Evolutionary conservation across 2,888 invertebrate species (phyloP), one percentile per base, ranked within the genome.

Genomic region (Cheilosia grossa): DNA sequence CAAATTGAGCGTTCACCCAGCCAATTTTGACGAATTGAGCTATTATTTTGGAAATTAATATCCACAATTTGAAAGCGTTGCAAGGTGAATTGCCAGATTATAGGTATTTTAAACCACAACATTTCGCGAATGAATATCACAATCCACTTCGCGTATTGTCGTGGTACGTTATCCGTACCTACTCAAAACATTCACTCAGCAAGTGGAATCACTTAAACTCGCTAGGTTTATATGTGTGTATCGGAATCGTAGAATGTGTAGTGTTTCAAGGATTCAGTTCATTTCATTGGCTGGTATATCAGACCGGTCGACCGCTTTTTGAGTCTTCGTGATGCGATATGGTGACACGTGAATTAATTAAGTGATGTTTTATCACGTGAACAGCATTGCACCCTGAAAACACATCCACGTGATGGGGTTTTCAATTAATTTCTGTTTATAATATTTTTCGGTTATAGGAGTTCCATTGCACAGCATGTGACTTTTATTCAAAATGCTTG

Each of bases 331-430:
- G 30, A 30, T 73, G 72, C 82, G 63, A 78, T 78, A 82, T 63
- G 78, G 82, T 67, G 78, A 82, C 82, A 82, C 82, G 82, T 82
- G 82, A 82, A 82, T 82, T 82, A 82, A 82, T 82, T 78, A 82
- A 78, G 78, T 78, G 72, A 61, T 78, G 78, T 72, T 82, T 82
- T 78, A 78, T 73, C 82, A 82, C 82, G 82, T 82, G 82, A 73
- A 73, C 78, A 73, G 67, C 61, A 82, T 37, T 78, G 72, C 82
- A 82, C 67, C 67, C 73, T n/a, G 19, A 73, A 61, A 63, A 49
- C 51, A 51, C 27, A 73, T 51, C 73, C 82, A 82, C 82, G 82
- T 82, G 82, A 82, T 67, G 54, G 21, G 63, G 78, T 73, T 78
- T 82, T 82, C 82, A 82, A 82, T 82, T 82, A 78, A 72, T 78